Conservation (phyloP, 2,797 vertebrate species). For the Argentina silus region DNA sequence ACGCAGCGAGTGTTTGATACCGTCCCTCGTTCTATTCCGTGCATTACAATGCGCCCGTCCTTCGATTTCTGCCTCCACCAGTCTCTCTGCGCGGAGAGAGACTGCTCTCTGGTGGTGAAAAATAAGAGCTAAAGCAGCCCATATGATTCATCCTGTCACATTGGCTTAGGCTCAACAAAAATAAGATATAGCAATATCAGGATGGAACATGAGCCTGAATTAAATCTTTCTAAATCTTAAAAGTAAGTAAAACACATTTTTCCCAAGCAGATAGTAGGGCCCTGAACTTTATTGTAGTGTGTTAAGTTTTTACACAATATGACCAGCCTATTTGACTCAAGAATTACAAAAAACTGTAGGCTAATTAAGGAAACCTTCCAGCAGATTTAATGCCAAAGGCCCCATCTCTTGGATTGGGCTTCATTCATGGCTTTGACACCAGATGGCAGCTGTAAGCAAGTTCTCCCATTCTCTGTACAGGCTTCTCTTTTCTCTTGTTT, state of each 20-base stretch:
- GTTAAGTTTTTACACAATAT: too few species aligned
- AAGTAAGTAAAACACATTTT: too few species aligned
- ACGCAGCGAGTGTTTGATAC: too few species aligned
- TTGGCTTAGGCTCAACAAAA: background rate
- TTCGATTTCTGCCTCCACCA: background rate
- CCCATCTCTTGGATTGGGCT: background rate
- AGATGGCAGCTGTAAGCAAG: background rate
- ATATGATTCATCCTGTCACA: background rate
- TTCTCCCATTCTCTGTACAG: background rate
- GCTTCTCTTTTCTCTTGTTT: background rate
- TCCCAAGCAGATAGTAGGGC: too few species aligned
- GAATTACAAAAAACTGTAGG: too few species aligned
- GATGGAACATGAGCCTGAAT: too few species aligned
- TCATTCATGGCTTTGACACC: background rate
- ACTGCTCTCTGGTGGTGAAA: conserved; percentile 11
- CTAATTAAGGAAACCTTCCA: too few species aligned
- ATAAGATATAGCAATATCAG: background rate
- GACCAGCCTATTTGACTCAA: too few species aligned
- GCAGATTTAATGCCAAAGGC: background rate
- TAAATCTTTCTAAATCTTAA: too few species aligned
- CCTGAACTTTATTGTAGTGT: too few species aligned
- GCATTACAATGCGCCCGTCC: too few species aligned
- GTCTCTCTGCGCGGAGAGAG: background rate
- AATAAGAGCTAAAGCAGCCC: background rate
- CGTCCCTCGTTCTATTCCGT: background rate